Base-by-base conservation (phyloP, 2,888 invertebrate species). In the Rhorus exstirpatorius region DNA sequence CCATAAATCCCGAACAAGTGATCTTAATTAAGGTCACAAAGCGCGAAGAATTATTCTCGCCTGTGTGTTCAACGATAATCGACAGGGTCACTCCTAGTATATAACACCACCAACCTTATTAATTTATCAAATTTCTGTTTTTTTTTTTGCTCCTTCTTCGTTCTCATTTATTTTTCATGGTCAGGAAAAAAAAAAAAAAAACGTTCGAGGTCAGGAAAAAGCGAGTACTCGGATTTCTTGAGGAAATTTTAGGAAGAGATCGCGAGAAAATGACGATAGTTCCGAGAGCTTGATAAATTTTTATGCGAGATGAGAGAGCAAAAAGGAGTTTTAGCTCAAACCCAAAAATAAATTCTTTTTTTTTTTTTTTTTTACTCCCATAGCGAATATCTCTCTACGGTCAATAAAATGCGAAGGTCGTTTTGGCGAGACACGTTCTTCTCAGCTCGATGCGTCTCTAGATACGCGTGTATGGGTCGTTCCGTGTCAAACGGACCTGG, bases 21-120 rank as follows among this genome's bases (percentile, higher is more conserved):
- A 82, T 84, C 68, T 81, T 83, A 85, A 86, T 85, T 86, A 83
- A 70, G 83, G 83, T 85, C 84, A 84, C 77, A 53, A n/a, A n/a
- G 31, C 31, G 55, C 67, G 78, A 60, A 81, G 81, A 84, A 85
- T 85, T 85, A 84, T 81, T 78, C 35, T 31, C 75, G 68, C 71
- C 46, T 17, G 46, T 53, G 12, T 58, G 17, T 53, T 14, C 26
- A 51, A 70, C 55, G 44, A 19, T 41, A 51, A 67, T 31, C 31
- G 77, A 24, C 72, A 78, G 68, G 53, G 74, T 61, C 63, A 68
- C 41, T 35, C 14, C 76, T 53, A 58, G 12, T 51, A 55, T 53
- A 71, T 70, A 26, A 51, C 58, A 31, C n/a, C n/a, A n/a, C n/a
- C n/a, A 67, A 63, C 35, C 49, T 38, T 41, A 55, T 78, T 70